phyloP scores from a whole-genome alignment of 2,888 invertebrate species.

The Sturmia bella region DNA sequence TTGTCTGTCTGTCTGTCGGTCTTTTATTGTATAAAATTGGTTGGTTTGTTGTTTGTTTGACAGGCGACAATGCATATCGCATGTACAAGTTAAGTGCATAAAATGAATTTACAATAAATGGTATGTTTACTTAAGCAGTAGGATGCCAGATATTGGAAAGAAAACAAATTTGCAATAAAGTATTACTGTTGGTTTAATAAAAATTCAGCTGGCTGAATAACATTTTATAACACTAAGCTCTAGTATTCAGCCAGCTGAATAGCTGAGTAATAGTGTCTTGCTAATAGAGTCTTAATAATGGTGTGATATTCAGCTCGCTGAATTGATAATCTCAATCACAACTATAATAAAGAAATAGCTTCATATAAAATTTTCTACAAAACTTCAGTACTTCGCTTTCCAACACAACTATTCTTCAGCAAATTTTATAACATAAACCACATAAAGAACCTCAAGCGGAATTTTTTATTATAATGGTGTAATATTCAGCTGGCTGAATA shows the following conservation, averaged over 20 bases:
- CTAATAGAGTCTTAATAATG: too few relatives aligned
- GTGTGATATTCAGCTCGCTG: neutral
- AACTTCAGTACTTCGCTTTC: too few relatives aligned
- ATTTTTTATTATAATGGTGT: too few relatives aligned
- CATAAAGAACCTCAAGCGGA: too few relatives aligned
- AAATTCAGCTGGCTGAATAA: constrained; percentile 4
- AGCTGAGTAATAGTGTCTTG: too few relatives aligned
- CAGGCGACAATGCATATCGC: constrained; percentile 69
- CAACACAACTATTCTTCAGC: too few relatives aligned
- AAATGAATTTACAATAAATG: constrained; percentile 64
- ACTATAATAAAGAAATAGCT: too few relatives aligned
- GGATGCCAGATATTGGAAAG: constrained; percentile 41
- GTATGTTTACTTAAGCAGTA: constrained; percentile 10
- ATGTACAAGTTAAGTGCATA: constrained; percentile 66
- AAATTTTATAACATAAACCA: too few relatives aligned
- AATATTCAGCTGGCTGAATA: constrained; percentile 1
- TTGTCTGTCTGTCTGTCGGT: constrained; percentile 37
- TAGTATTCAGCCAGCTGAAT: neutral
- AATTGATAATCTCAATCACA: too few relatives aligned
- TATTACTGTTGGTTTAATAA: neutral
- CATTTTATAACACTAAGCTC: neutral
- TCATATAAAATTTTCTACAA: too few relatives aligned
- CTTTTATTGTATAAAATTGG: constrained; percentile 43
- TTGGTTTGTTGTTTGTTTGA: constrained; percentile 61
- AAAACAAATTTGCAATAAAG: neutral